Evolutionary conservation across 1,140 invertebrate genomes (phyloP).

Genomic region (Tetramorium parvispinum): DNA sequence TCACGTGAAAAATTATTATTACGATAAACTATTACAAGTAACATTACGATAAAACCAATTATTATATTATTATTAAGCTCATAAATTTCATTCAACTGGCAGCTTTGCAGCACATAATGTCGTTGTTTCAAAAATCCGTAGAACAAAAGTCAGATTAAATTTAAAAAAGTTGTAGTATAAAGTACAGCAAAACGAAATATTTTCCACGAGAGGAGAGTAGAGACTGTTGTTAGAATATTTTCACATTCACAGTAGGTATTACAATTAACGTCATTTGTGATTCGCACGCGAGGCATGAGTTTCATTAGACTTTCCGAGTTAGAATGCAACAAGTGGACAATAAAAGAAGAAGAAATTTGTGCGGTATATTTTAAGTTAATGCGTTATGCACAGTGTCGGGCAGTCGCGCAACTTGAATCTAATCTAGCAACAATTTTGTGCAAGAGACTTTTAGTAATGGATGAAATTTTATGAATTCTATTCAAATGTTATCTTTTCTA

Average conservation of each 20-base stretch:
- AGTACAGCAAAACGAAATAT: not conserved
- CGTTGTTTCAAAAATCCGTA: not conserved
- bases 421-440: not conserved
- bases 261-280: not conserved
- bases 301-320: not conserved
- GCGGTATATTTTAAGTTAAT: no score
- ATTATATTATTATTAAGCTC: not conserved
- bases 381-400: no score
- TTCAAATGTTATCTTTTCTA: not conserved
- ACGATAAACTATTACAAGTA: not conserved
- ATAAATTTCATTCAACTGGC: not conserved
- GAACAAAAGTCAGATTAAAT: not conserved
- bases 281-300: not conserved
- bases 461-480: not conserved
- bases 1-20: not conserved
- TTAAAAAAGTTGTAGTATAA: not conserved
- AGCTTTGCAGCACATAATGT: not conserved
- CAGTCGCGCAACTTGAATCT: not conserved
- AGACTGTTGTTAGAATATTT: not conserved
- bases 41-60: not conserved
- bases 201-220: not conserved
- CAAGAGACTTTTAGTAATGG: not conserved
- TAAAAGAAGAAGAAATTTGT: not conserved
- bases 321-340: not conserved
- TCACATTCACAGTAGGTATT: not conserved